These are phyloP conservation scores for Epsilonema sp. DNA, from an alignment of 2,888 invertebrate genomes.

Conservation along the genomic window DNA sequence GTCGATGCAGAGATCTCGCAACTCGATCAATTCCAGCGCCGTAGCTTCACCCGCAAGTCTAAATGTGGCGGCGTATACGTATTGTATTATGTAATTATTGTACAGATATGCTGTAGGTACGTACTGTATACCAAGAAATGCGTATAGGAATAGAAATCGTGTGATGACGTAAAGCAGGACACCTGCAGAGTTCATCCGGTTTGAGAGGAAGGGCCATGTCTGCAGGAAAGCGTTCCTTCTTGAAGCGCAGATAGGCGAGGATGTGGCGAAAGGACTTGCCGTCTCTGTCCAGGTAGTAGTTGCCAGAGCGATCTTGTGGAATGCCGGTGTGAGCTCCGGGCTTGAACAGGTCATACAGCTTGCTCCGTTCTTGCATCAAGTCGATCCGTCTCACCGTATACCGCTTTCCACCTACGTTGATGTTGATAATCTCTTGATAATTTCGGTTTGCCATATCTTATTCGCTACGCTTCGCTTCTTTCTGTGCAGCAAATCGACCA, in stretches of 20 bases:
- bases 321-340: too few species aligned
- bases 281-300: conserved; percentile 91
- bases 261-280: conserved; percentile 90
- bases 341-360: too few species aligned
- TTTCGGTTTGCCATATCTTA: too few species aligned
- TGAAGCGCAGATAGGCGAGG: conserved; percentile 77
- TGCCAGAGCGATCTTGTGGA: conserved; percentile 7
- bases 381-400: conserved; percentile 21
- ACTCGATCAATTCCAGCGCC: conserved; percentile 4
- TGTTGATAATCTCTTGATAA: conserved; percentile 27
- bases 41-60: conserved; percentile 6
- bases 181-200: conserved; percentile 6
- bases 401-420: conserved; percentile 27
- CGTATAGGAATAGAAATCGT: neutral
- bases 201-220: conserved; percentile 2
- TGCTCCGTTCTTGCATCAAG: too few species aligned
- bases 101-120: neutral
- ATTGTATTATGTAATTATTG: too few species aligned
- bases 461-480: too few species aligned
- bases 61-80: too few species aligned
- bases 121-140: neutral
- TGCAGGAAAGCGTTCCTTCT: conserved; percentile 34
- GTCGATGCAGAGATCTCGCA: conserved; percentile 5
- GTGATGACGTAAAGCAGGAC: neutral
- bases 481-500: too few species aligned